Evolutionary conservation across 2,113 vertebrate species (phyloP), one percentile per base, ranked within the genome.

Genomic region (Cettia cetti): DNA sequence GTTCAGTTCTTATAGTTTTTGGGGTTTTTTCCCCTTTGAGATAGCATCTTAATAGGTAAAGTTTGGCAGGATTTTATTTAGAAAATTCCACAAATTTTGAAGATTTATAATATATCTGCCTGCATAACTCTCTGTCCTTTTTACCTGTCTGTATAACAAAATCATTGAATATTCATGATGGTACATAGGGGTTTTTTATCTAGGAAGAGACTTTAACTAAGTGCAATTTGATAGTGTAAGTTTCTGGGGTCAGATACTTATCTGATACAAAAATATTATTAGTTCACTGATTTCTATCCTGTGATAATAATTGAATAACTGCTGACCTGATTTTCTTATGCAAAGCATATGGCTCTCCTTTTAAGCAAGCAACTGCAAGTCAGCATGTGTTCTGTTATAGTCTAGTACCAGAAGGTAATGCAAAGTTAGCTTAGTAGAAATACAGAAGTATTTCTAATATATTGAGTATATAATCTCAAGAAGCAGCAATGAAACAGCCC

Each of bases 301-400:
- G 28, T 72, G 86, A 64, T 0, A 72, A 64, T 89, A 78, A 91
- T 72, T 94, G 64, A 91, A 33, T 91, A 91, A 60, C 53, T 82
- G 78, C 89, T 94, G 74, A 82, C 82, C 66, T 89, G 70, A 79
- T 94, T 94, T 91, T 82, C 59, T 78, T 89, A 49, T 72, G 40
- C 1, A 10, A 75, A 86, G 52, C 80, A 82, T 60, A 44, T 75
- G 82, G 66, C 75, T 91, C 42, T 84, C 37, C 53, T 82, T 82
- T 79, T 60, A 72, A 90, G 49, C 57, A 82, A 72, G 40, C 35
- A 84, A 69, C 47, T 60, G 24, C 42, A 63, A 63, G 28, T 88
- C 56, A 59, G 68, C 31, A 2, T 35, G 40, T 61, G 35, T 76
- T 84, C 44, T 45, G 16, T 52, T 83, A 27, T 1, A 52, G 14